A percentile compares a stretch with the other conserved stretches of the same genome.
These are phyloP conservation scores for Branchellion lobata DNA, from an alignment of 2,888 invertebrate species.

Conservation along the genomic window DNA sequence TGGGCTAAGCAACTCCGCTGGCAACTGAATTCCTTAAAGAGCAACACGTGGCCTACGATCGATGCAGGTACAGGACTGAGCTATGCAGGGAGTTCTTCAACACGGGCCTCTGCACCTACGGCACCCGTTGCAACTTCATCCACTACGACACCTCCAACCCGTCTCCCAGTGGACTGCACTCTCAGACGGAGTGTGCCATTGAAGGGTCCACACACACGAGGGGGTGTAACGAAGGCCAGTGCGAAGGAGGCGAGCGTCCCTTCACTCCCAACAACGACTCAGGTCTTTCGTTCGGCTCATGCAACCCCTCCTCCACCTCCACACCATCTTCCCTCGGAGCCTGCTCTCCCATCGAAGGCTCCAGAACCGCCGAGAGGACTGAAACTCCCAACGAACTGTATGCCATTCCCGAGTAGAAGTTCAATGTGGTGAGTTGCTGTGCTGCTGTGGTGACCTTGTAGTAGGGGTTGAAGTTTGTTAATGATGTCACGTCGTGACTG, in stretches of 20 bases:
- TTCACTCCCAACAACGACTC: slow-evolving; percentile 41
- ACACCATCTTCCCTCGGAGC: slow-evolving; percentile 5
- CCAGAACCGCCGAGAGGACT: slow-evolving; percentile 20
- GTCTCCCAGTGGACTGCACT: not conserved
- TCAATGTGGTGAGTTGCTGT: too few relatives aligned
- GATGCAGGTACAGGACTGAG: slow-evolving; percentile 85
- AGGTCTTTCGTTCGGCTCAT: not conserved
- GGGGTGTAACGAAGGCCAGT: too few relatives aligned
- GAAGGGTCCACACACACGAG: not conserved
- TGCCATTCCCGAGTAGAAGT: slow-evolving; percentile 20
- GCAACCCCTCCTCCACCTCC: not conserved
- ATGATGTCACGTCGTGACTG: too few relatives aligned
- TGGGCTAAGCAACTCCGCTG: too few relatives aligned
- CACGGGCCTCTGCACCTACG: slow-evolving; percentile 95
- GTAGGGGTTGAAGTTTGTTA: too few relatives aligned
- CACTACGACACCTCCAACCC: slow-evolving; percentile 70
- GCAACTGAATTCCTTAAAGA: too few relatives aligned
- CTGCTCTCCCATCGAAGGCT: slow-evolving; percentile 30
- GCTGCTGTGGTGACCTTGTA: too few relatives aligned
- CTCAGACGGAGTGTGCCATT: not conserved
- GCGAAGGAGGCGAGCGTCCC: not conserved
- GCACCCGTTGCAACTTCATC: slow-evolving; percentile 94
- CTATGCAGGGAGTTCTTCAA: slow-evolving; percentile 92
- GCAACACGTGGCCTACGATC: not conserved
- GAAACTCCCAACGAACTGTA: slow-evolving; percentile 35